Percentiles rank a stretch among this genome's conserved stretches.
Evolutionary conservation across 2,797 vertebrate species (phyloP).

Genomic region (Rachycentron canadum): DNA sequence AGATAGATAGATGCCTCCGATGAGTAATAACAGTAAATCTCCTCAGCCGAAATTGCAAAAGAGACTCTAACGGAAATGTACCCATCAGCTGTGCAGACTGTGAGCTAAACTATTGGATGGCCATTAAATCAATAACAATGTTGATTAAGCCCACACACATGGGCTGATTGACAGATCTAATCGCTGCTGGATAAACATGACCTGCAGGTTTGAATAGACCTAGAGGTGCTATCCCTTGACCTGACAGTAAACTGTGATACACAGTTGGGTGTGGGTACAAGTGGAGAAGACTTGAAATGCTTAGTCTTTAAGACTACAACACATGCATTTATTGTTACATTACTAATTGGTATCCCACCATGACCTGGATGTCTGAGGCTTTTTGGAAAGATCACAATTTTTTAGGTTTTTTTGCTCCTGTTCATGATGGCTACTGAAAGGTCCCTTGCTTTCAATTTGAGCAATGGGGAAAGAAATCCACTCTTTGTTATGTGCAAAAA

Average conservation of each 20-base stretch:
- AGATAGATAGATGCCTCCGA: neutral
- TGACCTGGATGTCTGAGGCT: too few species aligned
- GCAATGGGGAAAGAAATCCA: neutral
- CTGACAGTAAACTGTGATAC: neutral
- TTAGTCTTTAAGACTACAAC: too few species aligned
- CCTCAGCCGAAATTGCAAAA: constrained; percentile 9
- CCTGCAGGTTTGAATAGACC: neutral
- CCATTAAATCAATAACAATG: constrained; percentile 24
- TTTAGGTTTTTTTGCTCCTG: too few species aligned
- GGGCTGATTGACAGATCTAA: constrained; percentile 6
- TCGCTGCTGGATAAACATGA: constrained; percentile 20
- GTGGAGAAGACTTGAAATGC: neutral
- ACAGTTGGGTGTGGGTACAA: neutral
- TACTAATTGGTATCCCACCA: too few species aligned
- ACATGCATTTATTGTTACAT: too few species aligned
- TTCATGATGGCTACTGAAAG: too few species aligned
- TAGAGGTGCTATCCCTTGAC: neutral
- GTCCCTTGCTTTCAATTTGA: neutral
- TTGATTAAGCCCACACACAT: constrained; percentile 26
- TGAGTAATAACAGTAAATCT: neutral
- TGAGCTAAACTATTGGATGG: constrained; percentile 4
- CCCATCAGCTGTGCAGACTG: constrained; percentile 14
- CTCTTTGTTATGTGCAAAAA: neutral
- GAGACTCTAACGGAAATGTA: neutral
- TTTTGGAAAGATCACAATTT: too few species aligned